Conservation (phyloP, 2,113 vertebrate species). For the Corythornis cristatus region DNA sequence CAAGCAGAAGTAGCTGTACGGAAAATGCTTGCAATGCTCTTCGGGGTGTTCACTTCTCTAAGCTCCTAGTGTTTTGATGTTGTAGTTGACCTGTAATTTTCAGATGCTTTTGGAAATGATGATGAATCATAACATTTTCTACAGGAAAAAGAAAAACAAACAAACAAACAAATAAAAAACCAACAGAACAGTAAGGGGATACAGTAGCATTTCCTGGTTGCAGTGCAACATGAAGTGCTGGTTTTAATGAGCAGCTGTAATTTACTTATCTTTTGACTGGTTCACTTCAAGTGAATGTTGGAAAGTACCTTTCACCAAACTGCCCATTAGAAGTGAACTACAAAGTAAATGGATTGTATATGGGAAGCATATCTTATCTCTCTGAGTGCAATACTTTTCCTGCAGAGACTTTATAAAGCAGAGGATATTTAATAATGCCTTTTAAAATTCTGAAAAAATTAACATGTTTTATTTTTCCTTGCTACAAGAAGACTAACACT, state of each 20-base stretch:
- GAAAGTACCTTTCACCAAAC: conserved; percentile 72
- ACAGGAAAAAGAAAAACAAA: background rate
- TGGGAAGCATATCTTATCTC: conserved; percentile 54
- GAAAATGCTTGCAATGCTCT: conserved; percentile 4
- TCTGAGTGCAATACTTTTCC: background rate
- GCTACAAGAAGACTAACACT: background rate
- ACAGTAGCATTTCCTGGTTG: conserved; percentile 69
- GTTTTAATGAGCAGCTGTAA: conserved; percentile 65
- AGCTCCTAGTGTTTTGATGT: conserved; percentile 26
- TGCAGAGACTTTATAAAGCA: conserved; percentile 7
- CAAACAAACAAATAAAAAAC: background rate
- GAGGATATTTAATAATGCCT: background rate
- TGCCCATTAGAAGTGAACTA: conserved; percentile 68
- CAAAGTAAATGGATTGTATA: conserved; percentile 49
- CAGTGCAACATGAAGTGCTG: conserved; percentile 38
- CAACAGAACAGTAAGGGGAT: background rate
- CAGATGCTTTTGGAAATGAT: conserved; percentile 31
- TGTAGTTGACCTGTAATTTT: conserved; percentile 60
- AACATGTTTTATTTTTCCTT: conserved; percentile 3
- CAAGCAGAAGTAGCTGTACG: background rate
- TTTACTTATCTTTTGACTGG: conserved; percentile 76
- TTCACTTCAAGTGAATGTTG: conserved; percentile 73
- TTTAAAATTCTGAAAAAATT: conserved; percentile 23
- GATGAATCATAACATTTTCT: conserved; percentile 71
- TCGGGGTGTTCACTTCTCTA: conserved; percentile 1